Conservation (phyloP, 2,113 vertebrate genomes). For the Nymphicus hollandicus region DNA sequence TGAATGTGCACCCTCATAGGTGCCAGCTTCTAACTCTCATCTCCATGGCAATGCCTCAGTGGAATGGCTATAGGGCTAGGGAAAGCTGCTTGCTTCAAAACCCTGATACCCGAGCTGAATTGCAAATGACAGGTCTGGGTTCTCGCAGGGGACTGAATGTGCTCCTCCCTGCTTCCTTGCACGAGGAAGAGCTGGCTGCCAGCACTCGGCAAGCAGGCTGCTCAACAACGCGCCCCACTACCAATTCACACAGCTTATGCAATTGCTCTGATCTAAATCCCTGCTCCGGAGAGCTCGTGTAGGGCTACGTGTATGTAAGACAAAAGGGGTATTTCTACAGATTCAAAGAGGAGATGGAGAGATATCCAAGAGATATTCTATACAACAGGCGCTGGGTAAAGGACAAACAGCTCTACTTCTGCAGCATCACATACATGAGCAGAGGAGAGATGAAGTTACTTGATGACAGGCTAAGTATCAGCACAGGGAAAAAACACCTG, state of each 20-base stretch:
- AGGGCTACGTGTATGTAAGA: not conserved
- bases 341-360: not conserved
- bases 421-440: not conserved
- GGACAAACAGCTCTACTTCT: not conserved
- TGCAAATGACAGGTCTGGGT: not conserved
- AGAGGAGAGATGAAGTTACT: not conserved
- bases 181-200: not conserved
- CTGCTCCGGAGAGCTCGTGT: not conserved
- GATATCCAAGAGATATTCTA: not conserved
- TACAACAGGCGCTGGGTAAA: not conserved
- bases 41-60: not conserved
- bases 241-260: conserved; percentile 9
- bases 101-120: not conserved
- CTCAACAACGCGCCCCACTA: not conserved
- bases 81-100: not conserved
- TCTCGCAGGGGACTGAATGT: not conserved
- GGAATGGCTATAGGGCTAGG: not conserved
- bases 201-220: not conserved
- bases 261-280: conserved; percentile 24
- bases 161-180: not conserved
- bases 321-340: not conserved
- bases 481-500: not conserved
- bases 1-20: not conserved
- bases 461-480: not conserved
- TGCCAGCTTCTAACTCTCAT: not conserved